Conservation (phyloP, 2,888 invertebrate species). For the Trichacis sp. region DNA sequence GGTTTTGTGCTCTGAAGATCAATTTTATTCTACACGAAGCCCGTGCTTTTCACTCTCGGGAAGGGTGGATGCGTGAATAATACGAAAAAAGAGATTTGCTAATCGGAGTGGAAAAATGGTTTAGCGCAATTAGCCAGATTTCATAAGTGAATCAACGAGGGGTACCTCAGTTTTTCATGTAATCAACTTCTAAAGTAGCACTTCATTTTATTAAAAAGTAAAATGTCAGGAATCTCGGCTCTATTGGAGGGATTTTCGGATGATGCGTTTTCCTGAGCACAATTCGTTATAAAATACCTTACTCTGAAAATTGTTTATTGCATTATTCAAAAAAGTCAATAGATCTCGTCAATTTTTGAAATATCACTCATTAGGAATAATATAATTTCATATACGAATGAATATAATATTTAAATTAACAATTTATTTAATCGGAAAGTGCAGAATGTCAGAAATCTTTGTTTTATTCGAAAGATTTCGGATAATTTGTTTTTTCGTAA, state of each 20-base stretch:
- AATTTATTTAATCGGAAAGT: too few species aligned
- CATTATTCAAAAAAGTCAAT: too few species aligned
- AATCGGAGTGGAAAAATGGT: conserved; percentile 45
- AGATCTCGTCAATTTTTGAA: too few species aligned
- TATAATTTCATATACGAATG: too few species aligned
- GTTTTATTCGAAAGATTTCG: too few species aligned
- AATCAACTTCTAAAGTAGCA: conserved; percentile 16
- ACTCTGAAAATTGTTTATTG: too few species aligned
- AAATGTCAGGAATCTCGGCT: neutral
- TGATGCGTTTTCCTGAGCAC: too few species aligned
- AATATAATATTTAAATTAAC: too few species aligned
- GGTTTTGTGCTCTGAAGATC: neutral
- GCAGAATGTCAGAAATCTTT: too few species aligned
- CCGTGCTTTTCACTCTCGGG: conserved; percentile 2
- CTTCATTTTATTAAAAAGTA: conserved; percentile 15
- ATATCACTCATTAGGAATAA: too few species aligned
- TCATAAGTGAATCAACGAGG: conserved; percentile 51
- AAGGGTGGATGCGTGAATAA: conserved; percentile 20
- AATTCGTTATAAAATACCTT: too few species aligned
- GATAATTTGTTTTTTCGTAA: too few species aligned
- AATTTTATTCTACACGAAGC: conserved; percentile 10
- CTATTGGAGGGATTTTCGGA: neutral
- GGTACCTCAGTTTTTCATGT: conserved; percentile 31
- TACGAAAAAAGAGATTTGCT: conserved; percentile 34
- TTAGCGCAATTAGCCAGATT: conserved; percentile 61